Percentiles rank a stretch among this genome's conserved stretches.
phyloP scores from a whole-genome alignment of 2,888 invertebrate species.

The Tetragnatha montana region DNA sequence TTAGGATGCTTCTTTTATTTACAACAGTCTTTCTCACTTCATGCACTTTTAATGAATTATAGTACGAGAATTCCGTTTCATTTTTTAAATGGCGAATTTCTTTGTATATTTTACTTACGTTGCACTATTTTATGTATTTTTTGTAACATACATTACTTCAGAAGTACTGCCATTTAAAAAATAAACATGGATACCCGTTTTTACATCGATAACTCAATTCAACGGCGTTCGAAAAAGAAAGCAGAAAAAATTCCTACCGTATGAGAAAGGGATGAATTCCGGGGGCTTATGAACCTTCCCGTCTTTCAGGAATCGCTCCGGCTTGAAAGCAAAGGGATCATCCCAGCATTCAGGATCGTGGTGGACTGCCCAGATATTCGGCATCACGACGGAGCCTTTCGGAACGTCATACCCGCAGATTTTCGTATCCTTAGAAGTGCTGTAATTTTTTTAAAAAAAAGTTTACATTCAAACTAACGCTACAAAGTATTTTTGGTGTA shows the following conservation, averaged over 20 bases:
- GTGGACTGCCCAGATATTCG: conserved; percentile 72
- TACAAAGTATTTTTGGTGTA: not conserved
- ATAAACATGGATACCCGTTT: no score
- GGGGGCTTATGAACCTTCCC: conserved; percentile 45
- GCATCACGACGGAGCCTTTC: conserved; percentile 67
- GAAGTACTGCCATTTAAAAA: no score
- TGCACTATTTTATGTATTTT: no score
- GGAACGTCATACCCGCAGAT: conserved; percentile 71
- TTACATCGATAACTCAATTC: no score
- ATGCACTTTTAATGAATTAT: no score
- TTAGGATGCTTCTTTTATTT: no score
- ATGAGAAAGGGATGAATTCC: conserved; percentile 71
- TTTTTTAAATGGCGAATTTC: no score
- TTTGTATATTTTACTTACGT: no score
- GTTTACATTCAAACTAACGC: not conserved
- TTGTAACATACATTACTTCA: no score
- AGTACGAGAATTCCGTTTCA: no score
- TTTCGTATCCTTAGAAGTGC: conserved; percentile 44
- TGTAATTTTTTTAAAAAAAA: conserved; percentile 28
- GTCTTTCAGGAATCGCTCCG: conserved; percentile 70
- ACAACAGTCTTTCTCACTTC: no score
- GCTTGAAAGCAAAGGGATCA: conserved; percentile 68
- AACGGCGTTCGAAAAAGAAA: no score
- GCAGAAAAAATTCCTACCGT: conserved; percentile 36
- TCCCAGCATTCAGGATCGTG: conserved; percentile 71